Percentiles rank a stretch among this genome's conserved stretches.
These are phyloP conservation scores for Argya squamiceps DNA, from an alignment of 2,797 vertebrate species.

Conservation along the genomic window DNA sequence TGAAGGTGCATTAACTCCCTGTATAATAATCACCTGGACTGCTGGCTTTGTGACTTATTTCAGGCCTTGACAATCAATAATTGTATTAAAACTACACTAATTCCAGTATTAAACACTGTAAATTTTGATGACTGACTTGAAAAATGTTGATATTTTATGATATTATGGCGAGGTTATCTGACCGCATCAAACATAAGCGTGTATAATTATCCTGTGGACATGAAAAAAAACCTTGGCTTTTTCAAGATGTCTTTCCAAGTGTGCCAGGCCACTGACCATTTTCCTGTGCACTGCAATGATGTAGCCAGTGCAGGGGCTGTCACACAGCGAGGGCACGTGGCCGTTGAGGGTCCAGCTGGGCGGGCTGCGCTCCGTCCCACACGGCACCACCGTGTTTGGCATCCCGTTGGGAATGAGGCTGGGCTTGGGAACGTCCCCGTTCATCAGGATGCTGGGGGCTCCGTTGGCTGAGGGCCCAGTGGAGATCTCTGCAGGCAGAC, in stretches of 20 bases:
- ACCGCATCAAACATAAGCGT: fast-evolving
- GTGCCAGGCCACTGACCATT: constrained; percentile 83
- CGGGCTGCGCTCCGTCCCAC: constrained; percentile 77
- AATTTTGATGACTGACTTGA: neutral
- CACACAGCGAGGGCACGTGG: constrained; percentile 81
- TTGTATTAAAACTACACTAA: neutral
- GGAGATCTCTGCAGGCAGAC: constrained; percentile 70
- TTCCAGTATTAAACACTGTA: neutral
- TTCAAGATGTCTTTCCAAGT: fast-evolving
- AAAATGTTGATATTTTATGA: neutral
- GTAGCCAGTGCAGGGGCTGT: constrained; percentile 93
- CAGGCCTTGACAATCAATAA: neutral
- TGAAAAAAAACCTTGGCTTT: neutral
- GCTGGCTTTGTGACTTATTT: neutral
- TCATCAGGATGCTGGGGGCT: constrained; percentile 73
- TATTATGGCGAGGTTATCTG: fast-evolving
- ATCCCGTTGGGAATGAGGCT: constrained; percentile 89
- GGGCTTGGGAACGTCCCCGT: constrained; percentile 78
- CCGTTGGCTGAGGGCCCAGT: constrained; percentile 79
- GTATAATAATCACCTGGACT: neutral
- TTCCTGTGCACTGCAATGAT: constrained; percentile 98
- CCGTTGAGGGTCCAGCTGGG: constrained; percentile 85
- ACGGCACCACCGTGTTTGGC: constrained; percentile 84
- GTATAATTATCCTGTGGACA: fast-evolving
- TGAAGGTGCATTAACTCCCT: neutral